Base-by-base conservation (phyloP, 2,113 vertebrate genomes). In the Carettochelys insculpta region DNA sequence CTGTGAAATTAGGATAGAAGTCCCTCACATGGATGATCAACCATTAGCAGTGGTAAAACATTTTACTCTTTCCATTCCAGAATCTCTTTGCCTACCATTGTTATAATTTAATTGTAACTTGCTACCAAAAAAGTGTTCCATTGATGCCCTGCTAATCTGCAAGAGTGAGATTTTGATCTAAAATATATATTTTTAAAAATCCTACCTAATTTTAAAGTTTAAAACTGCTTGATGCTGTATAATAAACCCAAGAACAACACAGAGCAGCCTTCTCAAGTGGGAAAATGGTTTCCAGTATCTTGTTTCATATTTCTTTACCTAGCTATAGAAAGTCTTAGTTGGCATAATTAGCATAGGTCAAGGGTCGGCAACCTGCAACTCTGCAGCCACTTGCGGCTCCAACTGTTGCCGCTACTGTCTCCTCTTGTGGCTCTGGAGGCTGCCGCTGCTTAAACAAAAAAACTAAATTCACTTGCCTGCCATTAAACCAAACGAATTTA, bases 341-440 rank as follows among this genome's bases (percentile, higher is more conserved):
- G 11, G 53, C 8, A 31, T 52, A 9, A 20, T 25, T 34, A 27
- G 0, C 2, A 10, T 12, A 24, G 43, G 13, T n/a, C n/a, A n/a
- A n/a, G n/a, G n/a, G n/a, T n/a, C n/a, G n/a, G n/a, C n/a, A n/a
- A n/a, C n/a, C n/a, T n/a, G n/a, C n/a, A n/a, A n/a, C n/a, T n/a
- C n/a, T n/a, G n/a, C n/a, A n/a, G n/a, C n/a, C n/a, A n/a, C n/a
- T n/a, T n/a, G n/a, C n/a, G n/a, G n/a, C n/a, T n/a, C n/a, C n/a
- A n/a, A n/a, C n/a, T n/a, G n/a, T n/a, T n/a, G n/a, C n/a, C n/a
- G n/a, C n/a, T n/a, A n/a, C n/a, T n/a, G n/a, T n/a, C n/a, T n/a
- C n/a, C n/a, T n/a, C n/a, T n/a, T n/a, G n/a, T n/a, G n/a, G n/a
- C n/a, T n/a, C n/a, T n/a, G n/a, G n/a, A n/a, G n/a, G n/a, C n/a